Base-by-base conservation (phyloP, 1,140 invertebrate species). In the Lasioglossum baleicum region DNA sequence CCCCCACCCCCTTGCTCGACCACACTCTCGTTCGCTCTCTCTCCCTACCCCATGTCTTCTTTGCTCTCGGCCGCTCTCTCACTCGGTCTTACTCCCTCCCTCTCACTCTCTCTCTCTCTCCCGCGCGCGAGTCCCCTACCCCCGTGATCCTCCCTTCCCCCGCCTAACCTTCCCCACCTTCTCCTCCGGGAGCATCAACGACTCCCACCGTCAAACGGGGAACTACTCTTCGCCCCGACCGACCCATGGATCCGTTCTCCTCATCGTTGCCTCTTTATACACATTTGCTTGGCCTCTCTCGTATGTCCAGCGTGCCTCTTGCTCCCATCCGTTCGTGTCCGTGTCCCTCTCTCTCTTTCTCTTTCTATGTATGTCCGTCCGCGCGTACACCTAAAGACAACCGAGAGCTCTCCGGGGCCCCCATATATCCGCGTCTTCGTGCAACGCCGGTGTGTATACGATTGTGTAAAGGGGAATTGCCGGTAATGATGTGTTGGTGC, bases 1-100 rank as follows among this genome's bases (percentile, higher is more conserved):
- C 91, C 92, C 91, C 90, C 84, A 77, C 67, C 78, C 68, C 75
- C 60, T 51, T n/a, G 75, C 3, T 11, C 48, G 31, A 11, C 40
- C 60, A n/a, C 42, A 35, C 75, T 76, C 75, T 78, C 69, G 10
- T 60, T 58, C 82, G 82, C 63, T 53, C 65, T 80, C 67, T 67
- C 84, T 83, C 84, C 85, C 85, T 83, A 82, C 75, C 72, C 79
- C 44, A 63, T 15, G 44, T 77, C 64, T 71, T 66, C 15, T 17
- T 75, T n/a, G 31, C 64, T 31, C 76, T 22, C 44, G 15, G 20
- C 71, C 53, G 17, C 3, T 75, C 78, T 70, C 66, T 71, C n/a
- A 56, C 61, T 4, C 40, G 66, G 48, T 22, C 40, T 56, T 53
- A 58, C 44, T 48, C 44, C 13, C 13, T 48, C 10, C 13, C 44